phyloP scores from a whole-genome alignment of 2,113 vertebrate species.

The Ictalurus punctatus region DNA sequence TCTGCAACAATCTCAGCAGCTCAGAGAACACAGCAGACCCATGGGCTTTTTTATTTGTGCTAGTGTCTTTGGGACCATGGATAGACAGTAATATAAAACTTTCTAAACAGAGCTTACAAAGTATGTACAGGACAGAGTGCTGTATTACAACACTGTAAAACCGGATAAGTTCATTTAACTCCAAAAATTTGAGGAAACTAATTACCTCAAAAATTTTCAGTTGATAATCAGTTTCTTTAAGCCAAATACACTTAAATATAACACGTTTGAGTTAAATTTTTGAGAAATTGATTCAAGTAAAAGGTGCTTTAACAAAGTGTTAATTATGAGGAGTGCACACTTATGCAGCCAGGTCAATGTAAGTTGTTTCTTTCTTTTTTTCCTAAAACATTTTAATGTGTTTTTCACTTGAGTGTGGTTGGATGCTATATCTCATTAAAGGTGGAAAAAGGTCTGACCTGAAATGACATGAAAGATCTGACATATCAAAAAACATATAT shows the following conservation, averaged over 20 bases:
- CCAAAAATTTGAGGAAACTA: no score
- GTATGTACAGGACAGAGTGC: no score
- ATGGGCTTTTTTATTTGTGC: background rate
- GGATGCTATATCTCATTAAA: background rate
- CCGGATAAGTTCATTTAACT: no score
- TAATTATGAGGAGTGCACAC: background rate
- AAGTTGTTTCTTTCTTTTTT: no score
- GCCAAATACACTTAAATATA: no score
- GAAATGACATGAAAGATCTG: background rate
- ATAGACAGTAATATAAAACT: background rate
- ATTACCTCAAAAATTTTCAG: no score
- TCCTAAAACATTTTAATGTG: background rate
- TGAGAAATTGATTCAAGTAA: no score
- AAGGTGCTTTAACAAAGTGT: no score
- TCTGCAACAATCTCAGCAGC: constrained; percentile 12
- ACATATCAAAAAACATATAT: background rate
- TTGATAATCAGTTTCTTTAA: no score
- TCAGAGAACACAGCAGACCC: background rate
- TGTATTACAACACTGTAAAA: no score
- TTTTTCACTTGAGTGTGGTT: background rate
- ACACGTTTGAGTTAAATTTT: no score
- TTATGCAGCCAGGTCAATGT: background rate
- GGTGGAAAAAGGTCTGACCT: background rate
- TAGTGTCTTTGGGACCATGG: background rate
- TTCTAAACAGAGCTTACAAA: background rate